Conservation (phyloP, 2,888 invertebrate genomes). For the Oithona nana region DNA sequence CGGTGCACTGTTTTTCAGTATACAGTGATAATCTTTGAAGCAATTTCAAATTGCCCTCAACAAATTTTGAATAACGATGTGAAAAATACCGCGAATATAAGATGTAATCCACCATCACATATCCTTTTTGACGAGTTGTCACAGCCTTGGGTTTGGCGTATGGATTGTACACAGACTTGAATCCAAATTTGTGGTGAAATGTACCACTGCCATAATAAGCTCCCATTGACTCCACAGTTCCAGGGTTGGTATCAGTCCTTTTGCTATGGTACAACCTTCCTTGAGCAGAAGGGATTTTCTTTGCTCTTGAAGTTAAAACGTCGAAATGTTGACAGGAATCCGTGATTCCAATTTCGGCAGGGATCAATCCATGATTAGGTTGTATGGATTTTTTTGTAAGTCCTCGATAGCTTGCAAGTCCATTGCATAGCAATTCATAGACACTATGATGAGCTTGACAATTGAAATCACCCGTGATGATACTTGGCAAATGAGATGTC, state of each 20-base stretch:
- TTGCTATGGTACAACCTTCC: not conserved
- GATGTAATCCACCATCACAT: slow-evolving; percentile 76
- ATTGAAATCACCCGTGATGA: slow-evolving; percentile 87
- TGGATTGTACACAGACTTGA: slow-evolving; percentile 45
- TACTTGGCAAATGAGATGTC: slow-evolving; percentile 44
- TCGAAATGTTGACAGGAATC: not conserved
- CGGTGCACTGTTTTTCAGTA: not conserved
- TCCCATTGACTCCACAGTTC: not conserved
- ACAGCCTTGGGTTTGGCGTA: slow-evolving; percentile 23
- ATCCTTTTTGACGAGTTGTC: slow-evolving; percentile 53
- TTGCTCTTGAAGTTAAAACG: not conserved
- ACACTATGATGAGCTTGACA: slow-evolving; percentile 51
- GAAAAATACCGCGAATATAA: slow-evolving; percentile 37
- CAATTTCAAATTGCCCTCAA: slow-evolving; percentile 37
- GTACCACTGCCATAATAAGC: slow-evolving; percentile 14
- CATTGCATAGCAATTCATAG: slow-evolving; percentile 45
- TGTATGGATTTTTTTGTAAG: slow-evolving; percentile 39
- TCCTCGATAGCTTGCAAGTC: slow-evolving; percentile 34
- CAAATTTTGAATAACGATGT: slow-evolving; percentile 21
- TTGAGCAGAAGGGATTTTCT: not conserved
- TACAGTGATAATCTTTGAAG: slow-evolving; percentile 22
- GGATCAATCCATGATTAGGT: slow-evolving; percentile 25
- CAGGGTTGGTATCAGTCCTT: not conserved
- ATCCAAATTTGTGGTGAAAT: slow-evolving; percentile 45
- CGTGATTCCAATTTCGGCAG: slow-evolving; percentile 19